Conservation (phyloP, 2,797 vertebrate species). For the Staurois parvus region DNA sequence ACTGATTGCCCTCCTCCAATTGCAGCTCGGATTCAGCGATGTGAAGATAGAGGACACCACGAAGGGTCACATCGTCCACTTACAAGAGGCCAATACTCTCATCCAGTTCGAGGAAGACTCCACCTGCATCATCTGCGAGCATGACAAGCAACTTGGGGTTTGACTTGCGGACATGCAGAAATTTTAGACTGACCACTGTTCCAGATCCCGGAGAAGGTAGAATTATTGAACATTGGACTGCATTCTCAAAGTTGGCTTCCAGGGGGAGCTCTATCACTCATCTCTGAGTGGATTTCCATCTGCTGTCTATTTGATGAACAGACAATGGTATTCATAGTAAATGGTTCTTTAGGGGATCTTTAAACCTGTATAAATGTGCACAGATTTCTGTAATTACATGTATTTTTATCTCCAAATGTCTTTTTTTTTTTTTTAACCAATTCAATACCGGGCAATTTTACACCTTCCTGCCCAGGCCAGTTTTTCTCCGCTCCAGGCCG, state of each 20-base stretch:
- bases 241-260: neutral
- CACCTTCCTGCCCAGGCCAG: no score
- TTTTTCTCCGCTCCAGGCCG: no score
- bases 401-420: no score
- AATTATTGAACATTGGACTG: neutral
- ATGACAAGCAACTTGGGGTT: constrained; percentile 88
- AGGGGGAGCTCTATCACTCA: neutral
- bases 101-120: constrained; percentile 97
- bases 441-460: no score
- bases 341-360: neutral
- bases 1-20: neutral
- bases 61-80: constrained; percentile 94
- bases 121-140: constrained; percentile 97
- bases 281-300: no score
- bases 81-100: constrained; percentile 95
- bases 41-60: constrained; percentile 96
- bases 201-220: neutral
- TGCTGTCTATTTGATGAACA: neutral
- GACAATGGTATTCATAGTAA: neutral
- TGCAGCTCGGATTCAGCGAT: constrained; percentile 91
- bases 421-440: no score
- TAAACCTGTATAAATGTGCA: neutral
- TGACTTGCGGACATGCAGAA: constrained; percentile 93
- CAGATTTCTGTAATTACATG: neutral
- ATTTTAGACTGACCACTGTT: constrained; percentile 75